Evolutionary conservation across 2,888 invertebrate genomes (phyloP), one percentile per base, ranked within the genome.

Genomic region (Apamea crenata): DNA sequence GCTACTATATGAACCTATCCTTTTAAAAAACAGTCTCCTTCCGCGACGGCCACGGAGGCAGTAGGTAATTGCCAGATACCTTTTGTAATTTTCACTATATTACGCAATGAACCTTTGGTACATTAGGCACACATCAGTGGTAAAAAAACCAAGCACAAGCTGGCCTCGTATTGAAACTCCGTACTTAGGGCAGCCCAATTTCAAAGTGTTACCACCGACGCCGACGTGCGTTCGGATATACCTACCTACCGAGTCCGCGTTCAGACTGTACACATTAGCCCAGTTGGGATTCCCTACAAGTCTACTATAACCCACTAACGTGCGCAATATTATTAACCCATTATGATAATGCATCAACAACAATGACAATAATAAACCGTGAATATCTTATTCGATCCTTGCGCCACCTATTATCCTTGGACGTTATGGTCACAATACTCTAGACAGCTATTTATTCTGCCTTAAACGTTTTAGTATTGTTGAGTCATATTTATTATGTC

Each of bases 401-500:
- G 88, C 80, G 78, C 73, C 73, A 77, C 53, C 79, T 68, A 89
- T 89, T 90, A 90, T 84, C 90, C 89, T 89, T 89, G 90, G 73
- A 80, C 59, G n/a, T 63, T 75, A 90, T 85, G 83, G 90, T 61
- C 78, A 80, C 82, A 74, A 81, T 83, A 83, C 77, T 70, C 36
- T 76, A 63, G 78, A 72, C 71, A 56, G 69, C 83, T 72, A 87
- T 87, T 87, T 14, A 70, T 67, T 76, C 66, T 67, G 74, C 90
- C 83, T 70, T 85, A 83, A 89, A 76, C 63, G 90, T 80, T 71
- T 29, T 72, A 69, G 71, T 65, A 18, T 50, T 75, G 74, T 84
- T 81, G 81, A 84, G 77, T 81, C 82, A 89, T 74, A 77, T 85
- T 81, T 81, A 61, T 78, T 75, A 71, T 71, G 77, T 81, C 72